Base-by-base conservation (phyloP, 2,888 invertebrate genomes). In the Drosophila setosimentum region DNA sequence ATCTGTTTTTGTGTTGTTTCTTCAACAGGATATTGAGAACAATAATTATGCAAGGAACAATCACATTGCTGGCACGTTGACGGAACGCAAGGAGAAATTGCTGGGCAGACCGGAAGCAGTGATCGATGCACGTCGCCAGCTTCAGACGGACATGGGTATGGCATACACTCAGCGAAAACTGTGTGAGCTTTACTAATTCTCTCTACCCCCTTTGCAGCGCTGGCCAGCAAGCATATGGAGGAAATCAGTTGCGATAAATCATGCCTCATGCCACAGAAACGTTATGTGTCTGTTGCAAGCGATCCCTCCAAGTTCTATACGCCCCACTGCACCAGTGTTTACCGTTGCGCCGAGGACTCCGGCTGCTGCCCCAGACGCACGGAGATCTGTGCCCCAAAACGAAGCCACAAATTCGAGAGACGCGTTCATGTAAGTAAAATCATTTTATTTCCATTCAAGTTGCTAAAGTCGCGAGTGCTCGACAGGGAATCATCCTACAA, bases 391-490 rank as follows among this genome's bases (percentile, higher is more conserved):
- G 96, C 96, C 18, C 96, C 97, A 0, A 96, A 96, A 91, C 94
- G 94, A 16, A 95, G 96, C 40, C 94, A 95, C 83, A 94, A 94
- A 80, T 95, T 98, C 68, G 95, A 96, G 49, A 94, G 97, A 58
- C 95, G 96, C 68, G 97, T 98, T 93, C 96, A 96, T 92, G 98
- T 98, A 93, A 97, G 97, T n/a, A n/a, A n/a, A n/a, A n/a, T n/a
- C n/a, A n/a, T n/a, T n/a, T n/a, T n/a, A n/a, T n/a, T n/a, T n/a
- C n/a, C n/a, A n/a, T n/a, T n/a, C n/a, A n/a, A 21, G n/a, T 11
- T 11, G n/a, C n/a, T 11, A 10, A n/a, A 40, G n/a, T 40, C n/a
- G 13, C 5, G 33, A 35, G 5, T 5, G 33, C 33, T 33, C 1
- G 13, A 0, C 16, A 33, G 5, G 4, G 33, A 33, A 13, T 33